phyloP scores from a whole-genome alignment of 1,140 invertebrate species.

The Elymnias hypermnestra region DNA sequence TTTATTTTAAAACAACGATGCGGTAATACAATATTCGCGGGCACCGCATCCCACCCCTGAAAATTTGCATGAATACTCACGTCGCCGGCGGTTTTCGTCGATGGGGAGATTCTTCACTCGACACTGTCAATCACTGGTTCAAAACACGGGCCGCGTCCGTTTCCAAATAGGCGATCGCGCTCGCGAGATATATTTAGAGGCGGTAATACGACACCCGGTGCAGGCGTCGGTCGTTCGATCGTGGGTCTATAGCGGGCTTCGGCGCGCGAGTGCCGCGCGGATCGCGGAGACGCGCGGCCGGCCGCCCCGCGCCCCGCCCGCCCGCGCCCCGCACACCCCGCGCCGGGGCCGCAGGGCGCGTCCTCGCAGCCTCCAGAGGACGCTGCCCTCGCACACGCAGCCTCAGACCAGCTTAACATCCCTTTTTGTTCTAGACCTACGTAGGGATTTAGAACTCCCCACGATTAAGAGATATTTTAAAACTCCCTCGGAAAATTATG shows the following conservation, averaged over 20 bases:
- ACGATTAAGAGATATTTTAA: too few relatives aligned
- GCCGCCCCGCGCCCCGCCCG: slow-evolving; percentile 9
- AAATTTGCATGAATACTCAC: slow-evolving; percentile 51
- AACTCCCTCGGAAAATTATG: slow-evolving; percentile 27
- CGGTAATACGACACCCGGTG: slow-evolving; percentile 72
- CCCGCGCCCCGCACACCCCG: slow-evolving; percentile 21
- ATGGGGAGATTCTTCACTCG: slow-evolving; percentile 58
- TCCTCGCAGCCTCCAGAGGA: slow-evolving; percentile 33
- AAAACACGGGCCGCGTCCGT: slow-evolving; percentile 67
- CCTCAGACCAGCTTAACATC: slow-evolving; percentile 33
- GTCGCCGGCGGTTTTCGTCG: slow-evolving; percentile 35
- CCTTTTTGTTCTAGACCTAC: too few relatives aligned
- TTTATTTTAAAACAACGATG: slow-evolving; percentile 65
- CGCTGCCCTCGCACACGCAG: slow-evolving; percentile 45
- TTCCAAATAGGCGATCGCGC: slow-evolving; percentile 71
- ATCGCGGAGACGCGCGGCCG: slow-evolving; percentile 12
- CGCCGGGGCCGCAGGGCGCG: too few relatives aligned
- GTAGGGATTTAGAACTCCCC: too few relatives aligned
- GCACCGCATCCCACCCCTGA: slow-evolving; percentile 23
- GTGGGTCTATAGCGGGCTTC: slow-evolving; percentile 41
- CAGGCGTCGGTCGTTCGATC: slow-evolving; percentile 57
- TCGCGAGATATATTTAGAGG: slow-evolving; percentile 70
- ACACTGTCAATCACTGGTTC: slow-evolving; percentile 74
- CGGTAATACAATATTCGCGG: slow-evolving; percentile 47
- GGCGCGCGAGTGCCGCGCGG: slow-evolving; percentile 51